phyloP scores from a whole-genome alignment of 1,140 invertebrate genomes.

The Cotesia vestalis region DNA sequence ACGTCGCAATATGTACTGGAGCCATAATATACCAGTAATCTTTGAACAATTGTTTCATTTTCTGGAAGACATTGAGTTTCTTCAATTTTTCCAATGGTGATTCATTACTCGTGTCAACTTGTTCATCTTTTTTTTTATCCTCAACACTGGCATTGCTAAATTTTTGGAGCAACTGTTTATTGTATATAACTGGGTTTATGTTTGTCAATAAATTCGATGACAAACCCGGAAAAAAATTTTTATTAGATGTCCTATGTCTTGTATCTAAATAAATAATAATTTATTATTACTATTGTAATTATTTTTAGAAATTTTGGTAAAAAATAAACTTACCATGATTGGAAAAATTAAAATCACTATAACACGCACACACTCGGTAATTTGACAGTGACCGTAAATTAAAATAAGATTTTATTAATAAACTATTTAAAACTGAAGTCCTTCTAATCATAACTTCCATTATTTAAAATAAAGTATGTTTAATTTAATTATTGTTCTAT shows the following conservation, averaged over 20 bases:
- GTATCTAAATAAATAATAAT: slow-evolving; percentile 1
- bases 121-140: neutral
- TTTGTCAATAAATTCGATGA: too few species aligned
- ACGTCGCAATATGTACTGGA: slow-evolving; percentile 89
- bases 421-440: neutral
- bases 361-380: neutral
- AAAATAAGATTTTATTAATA: neutral
- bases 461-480: too few species aligned
- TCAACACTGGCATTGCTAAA: neutral
- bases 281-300: too few species aligned
- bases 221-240: neutral
- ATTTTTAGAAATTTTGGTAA: neutral
- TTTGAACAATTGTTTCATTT: slow-evolving; percentile 90
- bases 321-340: slow-evolving; percentile 1
- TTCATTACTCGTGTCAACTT: neutral
- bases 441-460: slow-evolving; percentile 18
- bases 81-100: neutral
- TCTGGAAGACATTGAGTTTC: slow-evolving; percentile 71
- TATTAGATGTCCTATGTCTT: neutral
- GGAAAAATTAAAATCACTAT: neutral
- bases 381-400: neutral
- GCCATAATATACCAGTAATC: slow-evolving; percentile 95
- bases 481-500: too few species aligned
- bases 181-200: too few species aligned
- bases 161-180: too few species aligned